Conservation (phyloP, 2,888 invertebrate species). For the Heteropelma amictum region DNA sequence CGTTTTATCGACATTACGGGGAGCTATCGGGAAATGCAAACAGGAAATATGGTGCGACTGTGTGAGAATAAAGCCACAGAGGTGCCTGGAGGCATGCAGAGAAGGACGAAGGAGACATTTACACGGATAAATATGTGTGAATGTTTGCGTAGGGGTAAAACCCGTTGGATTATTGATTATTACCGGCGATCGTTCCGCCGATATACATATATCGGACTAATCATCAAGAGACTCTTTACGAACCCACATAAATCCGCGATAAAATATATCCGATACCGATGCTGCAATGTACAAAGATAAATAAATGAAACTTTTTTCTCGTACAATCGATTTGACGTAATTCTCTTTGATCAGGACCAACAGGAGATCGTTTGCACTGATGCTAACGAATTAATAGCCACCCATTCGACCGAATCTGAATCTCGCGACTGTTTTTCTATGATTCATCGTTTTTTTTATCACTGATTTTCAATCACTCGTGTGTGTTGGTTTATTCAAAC, state of each 20-base stretch:
- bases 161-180: conserved; percentile 35
- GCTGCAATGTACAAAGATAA: no score
- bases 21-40: conserved; percentile 33
- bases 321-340: neutral
- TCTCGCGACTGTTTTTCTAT: neutral
- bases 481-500: no score
- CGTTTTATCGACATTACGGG: conserved; percentile 24
- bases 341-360: neutral
- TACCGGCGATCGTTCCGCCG: conserved; percentile 16
- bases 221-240: no score
- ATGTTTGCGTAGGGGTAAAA: neutral
- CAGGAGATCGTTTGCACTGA: neutral
- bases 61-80: conserved; percentile 31
- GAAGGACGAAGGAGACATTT: neutral
- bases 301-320: no score
- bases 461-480: no score
- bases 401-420: neutral
- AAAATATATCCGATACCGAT: no score
- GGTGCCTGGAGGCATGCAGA: conserved; percentile 2
- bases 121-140: neutral
- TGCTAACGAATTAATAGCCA: neutral
- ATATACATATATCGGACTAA: conserved; percentile 22
- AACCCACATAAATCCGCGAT: no score
- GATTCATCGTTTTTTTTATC: neutral
- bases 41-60: neutral